phyloP scores from a whole-genome alignment of 2,888 invertebrate species.

The Chelonus formosanus region DNA sequence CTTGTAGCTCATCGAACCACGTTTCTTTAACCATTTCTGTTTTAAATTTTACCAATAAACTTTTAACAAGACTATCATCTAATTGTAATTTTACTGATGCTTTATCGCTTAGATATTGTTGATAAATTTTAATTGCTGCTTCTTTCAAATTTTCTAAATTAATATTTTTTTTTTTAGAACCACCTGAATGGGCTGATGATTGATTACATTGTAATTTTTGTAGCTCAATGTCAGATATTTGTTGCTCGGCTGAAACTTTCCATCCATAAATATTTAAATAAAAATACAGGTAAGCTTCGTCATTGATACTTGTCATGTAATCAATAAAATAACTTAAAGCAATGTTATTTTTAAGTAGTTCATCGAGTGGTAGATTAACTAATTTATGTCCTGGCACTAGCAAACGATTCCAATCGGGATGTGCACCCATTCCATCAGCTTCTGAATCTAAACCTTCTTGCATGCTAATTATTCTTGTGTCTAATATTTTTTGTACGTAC shows the following conservation, averaged over 20 bases:
- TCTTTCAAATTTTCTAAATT: conserved; percentile 68
- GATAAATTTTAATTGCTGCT: conserved; percentile 78
- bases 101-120: conserved; percentile 80
- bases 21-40: conserved; percentile 73
- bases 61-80: conserved; percentile 71
- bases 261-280: conserved; percentile 77
- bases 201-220: conserved; percentile 64
- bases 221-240: conserved; percentile 70
- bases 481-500: conserved; percentile 81
- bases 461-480: conserved; percentile 69
- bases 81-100: conserved; percentile 72
- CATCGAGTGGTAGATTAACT: conserved; percentile 74
- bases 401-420: conserved; percentile 63
- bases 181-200: conserved; percentile 31
- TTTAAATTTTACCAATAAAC: conserved; percentile 71
- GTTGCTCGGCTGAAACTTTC: conserved; percentile 77
- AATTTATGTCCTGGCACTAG: conserved; percentile 66
- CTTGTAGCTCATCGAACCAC: conserved; percentile 88
- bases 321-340: conserved; percentile 82
- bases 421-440: conserved; percentile 57
- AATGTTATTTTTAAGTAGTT: conserved; percentile 79
- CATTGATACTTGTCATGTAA: conserved; percentile 76
- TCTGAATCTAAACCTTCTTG: conserved; percentile 67
- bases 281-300: conserved; percentile 79
- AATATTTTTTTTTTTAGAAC: conserved; percentile 50